Evolutionary conservation across 2,888 invertebrate genomes (phyloP).

Genomic region (Polymixis lichenea): DNA sequence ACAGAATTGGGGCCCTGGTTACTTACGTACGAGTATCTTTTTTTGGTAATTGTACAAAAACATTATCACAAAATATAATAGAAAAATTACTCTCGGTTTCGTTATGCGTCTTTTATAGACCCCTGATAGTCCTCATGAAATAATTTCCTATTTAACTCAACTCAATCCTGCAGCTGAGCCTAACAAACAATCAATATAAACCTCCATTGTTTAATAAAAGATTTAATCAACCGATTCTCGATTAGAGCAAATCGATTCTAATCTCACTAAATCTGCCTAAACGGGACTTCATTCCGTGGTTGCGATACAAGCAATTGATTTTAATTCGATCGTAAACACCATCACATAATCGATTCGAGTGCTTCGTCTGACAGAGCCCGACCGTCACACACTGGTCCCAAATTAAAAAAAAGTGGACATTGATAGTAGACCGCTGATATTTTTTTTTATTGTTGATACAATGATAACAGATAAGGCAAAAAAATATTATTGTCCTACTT

Average conservation of each 20-base stretch:
- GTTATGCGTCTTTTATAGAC: background rate
- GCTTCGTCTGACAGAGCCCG: slow-evolving; percentile 72
- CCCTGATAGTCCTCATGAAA: background rate
- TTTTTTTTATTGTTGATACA: no score
- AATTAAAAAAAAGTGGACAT: no score
- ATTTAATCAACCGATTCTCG: slow-evolving; percentile 57
- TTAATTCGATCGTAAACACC: slow-evolving; percentile 87
- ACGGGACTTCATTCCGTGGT: slow-evolving; percentile 69
- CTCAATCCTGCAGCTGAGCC: background rate
- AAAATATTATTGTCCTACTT: no score
- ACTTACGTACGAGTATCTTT: no score
- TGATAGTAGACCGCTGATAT: no score
- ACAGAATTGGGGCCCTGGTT: no score
- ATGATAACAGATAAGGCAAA: no score
- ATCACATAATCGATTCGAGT: slow-evolving; percentile 82
- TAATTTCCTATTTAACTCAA: no score
- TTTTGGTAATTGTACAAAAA: no score
- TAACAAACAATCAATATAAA: slow-evolving; percentile 21
- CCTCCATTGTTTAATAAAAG: slow-evolving; percentile 51
- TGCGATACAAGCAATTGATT: slow-evolving; percentile 82
- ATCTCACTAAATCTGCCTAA: slow-evolving; percentile 73
- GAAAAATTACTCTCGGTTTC: no score
- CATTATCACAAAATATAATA: no score
- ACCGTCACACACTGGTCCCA: no score
- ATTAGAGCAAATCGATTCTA: slow-evolving; percentile 71